Evolutionary conservation across 2,113 vertebrate genomes (phyloP), one percentile per base, ranked within the genome.

Genomic region (Sylvia atricapilla): DNA sequence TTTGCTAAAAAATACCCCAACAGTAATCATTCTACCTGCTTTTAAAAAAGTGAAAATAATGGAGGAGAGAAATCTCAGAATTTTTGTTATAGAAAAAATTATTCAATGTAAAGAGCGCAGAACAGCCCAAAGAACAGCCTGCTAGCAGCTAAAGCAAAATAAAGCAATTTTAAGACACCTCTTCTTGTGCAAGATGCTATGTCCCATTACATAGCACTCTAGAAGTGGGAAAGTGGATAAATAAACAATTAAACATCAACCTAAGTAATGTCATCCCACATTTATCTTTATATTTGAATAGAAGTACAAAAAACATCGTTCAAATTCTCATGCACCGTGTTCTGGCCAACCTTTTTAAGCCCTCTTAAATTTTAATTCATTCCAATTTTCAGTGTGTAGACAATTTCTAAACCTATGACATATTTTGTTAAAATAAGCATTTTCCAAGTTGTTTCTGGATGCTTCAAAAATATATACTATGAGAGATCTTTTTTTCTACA

Each of bases 261-360:
- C 9, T 68, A 47, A 50, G 12, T 46, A 63, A 62, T 5, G 0
- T 13, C 3, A 25, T 63, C 27, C 28, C 43, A 22, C 6, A 7
- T 55, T 13, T 17, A 31, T 33, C 17, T 53, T 18, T 41, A 7
- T 39, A 37, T 37, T 22, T 55, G 1, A 7, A 23, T 1, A 55
- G 39, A 67, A 35, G 10, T 35, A 62, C 3, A 19, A 63, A 73
- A 49, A 4, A 33, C 4, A 2, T 2, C 12, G 1, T 1, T 59
- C 37, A 70, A 66, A 39, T 55, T 52, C 78, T 27, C 15, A 23
- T 53, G 13, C 10, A 18, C 2, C 3, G 5, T 27, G 5, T 7
- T 90, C 28, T 13, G 18, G 15, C 7, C 62, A 68, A 14, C 11
- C 25, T 10, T 28, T 28, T 39, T 39, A 52, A 52, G 27, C 27